phyloP scores from a whole-genome alignment of 2,888 invertebrate species.

The Drosophila histrio region DNA sequence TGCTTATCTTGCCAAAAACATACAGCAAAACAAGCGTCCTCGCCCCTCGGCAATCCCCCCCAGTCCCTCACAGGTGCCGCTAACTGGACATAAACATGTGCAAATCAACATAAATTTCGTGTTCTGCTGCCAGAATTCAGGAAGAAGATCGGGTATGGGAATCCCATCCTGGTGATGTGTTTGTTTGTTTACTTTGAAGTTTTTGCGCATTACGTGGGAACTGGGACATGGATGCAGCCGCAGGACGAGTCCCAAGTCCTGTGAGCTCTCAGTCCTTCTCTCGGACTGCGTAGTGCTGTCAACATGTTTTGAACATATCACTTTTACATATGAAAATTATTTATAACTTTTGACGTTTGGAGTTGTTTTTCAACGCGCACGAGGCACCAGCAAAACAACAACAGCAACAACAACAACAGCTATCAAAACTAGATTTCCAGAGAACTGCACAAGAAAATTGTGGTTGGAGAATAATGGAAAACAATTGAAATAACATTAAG shows the following conservation, averaged over 20 bases:
- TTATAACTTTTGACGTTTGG: conserved; percentile 79
- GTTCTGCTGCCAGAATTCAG: conserved; percentile 21
- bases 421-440: background rate
- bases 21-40: conserved; percentile 63
- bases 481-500: conserved; percentile 16
- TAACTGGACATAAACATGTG: conserved; percentile 79
- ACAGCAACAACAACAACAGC: conserved; percentile 3
- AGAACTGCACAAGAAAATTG: conserved; percentile 6
- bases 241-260: conserved; percentile 18
- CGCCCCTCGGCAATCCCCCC: background rate
- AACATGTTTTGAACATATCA: conserved; percentile 80
- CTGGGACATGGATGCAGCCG: conserved; percentile 62
- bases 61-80: conserved; percentile 67
- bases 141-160: background rate
- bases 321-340: conserved; percentile 78
- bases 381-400: conserved; percentile 17
- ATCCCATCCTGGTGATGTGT: conserved; percentile 61
- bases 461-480: conserved; percentile 5
- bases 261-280: background rate
- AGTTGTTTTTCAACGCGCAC: conserved; percentile 59
- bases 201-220: conserved; percentile 67
- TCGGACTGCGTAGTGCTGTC: conserved; percentile 60
- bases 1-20: conserved; percentile 67
- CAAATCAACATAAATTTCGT: conserved; percentile 73
- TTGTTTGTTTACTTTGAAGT: conserved; percentile 79